Conservation (phyloP, 1,140 invertebrate species). For the Scaptomyza hsui region DNA sequence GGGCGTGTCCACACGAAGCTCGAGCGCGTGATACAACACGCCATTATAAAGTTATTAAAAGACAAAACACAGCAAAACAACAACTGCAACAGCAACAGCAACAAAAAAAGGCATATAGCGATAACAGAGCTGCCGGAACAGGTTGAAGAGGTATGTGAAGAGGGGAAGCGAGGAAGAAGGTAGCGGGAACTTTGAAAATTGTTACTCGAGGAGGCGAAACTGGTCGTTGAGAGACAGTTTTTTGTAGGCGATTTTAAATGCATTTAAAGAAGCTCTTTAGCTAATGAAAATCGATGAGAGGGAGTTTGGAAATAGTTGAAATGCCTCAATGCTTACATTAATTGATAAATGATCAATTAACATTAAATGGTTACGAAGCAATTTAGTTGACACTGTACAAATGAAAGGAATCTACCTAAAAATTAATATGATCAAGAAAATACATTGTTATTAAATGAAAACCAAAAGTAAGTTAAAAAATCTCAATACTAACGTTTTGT, state of each 20-base stretch:
- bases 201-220: conserved; percentile 1
- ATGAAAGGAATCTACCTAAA: too few relatives aligned
- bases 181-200: background rate
- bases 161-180: background rate
- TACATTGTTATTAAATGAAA: too few relatives aligned
- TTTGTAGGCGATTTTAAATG: conserved; percentile 12
- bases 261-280: conserved; percentile 19
- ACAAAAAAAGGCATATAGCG: conserved; percentile 11
- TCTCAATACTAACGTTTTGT: too few relatives aligned
- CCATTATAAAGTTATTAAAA: conserved; percentile 83
- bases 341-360: background rate
- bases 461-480: too few relatives aligned
- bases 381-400: too few relatives aligned
- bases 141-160: conserved; percentile 22
- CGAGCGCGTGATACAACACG: conserved; percentile 73
- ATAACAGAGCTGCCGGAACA: conserved; percentile 38
- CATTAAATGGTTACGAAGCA: too few relatives aligned
- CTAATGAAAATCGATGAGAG: background rate
- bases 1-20: conserved; percentile 69
- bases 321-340: too few relatives aligned
- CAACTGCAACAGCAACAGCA: conserved; percentile 2
- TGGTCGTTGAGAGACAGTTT: conserved; percentile 10
- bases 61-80: conserved; percentile 45
- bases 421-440: too few relatives aligned
- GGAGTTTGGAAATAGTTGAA: background rate